Conservation (phyloP, 2,797 vertebrate genomes). For the Tiaroga cobitis region DNA sequence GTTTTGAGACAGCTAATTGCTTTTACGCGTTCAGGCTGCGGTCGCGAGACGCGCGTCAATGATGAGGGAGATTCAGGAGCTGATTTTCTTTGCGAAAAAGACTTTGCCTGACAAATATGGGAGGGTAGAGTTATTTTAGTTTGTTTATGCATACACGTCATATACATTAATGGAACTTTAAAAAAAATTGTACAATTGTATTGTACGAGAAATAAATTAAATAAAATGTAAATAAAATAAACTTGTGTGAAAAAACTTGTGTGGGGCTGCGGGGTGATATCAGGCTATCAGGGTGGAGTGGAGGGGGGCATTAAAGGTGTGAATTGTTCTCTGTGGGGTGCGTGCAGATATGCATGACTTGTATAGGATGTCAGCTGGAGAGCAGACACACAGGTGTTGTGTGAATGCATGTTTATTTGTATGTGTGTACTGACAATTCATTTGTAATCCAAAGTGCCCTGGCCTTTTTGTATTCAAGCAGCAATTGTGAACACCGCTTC, state of each 20-base stretch:
- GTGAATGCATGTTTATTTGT: conserved; percentile 16
- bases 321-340: conserved; percentile 40
- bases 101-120: not conserved
- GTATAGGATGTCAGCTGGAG: conserved; percentile 25
- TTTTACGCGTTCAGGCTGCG: not conserved
- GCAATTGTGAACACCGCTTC: conserved; percentile 24
- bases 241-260: not conserved
- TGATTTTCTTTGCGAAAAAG: not conserved
- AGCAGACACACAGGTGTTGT: conserved; percentile 22
- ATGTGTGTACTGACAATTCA: conserved; percentile 32
- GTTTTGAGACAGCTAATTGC: not conserved
- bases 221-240: not conserved
- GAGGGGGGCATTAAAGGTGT: conserved; percentile 6
- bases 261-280: conserved; percentile 18
- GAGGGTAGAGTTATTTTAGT: not conserved
- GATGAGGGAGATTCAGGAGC: not conserved
- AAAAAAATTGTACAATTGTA: not conserved
- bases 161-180: not conserved
- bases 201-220: no score
- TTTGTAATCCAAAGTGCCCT: conserved; percentile 29
- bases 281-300: not conserved
- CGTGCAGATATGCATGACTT: conserved; percentile 28
- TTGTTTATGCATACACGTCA: not conserved
- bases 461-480: conserved; percentile 38
- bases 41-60: not conserved